Evolutionary conservation across 2,113 vertebrate genomes (phyloP).

Genomic region (Chunga burmeisteri): DNA sequence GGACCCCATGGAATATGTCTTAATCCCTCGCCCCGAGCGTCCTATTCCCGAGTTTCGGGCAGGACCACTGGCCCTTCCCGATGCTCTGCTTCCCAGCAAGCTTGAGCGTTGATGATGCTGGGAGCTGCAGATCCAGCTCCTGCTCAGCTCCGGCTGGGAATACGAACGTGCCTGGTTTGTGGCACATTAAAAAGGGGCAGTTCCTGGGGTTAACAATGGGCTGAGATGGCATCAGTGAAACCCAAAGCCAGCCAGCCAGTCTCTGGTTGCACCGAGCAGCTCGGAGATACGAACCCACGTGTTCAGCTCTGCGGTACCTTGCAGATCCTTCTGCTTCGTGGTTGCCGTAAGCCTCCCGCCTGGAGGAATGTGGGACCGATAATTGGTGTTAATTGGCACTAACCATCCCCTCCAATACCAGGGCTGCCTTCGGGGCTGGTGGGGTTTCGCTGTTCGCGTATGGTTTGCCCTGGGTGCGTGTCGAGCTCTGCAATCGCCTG

Average conservation of each 20-base stretch:
- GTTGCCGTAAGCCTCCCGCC: background rate
- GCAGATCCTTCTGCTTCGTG: background rate
- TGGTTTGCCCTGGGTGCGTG: background rate
- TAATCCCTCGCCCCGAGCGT: background rate
- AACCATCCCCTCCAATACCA: background rate
- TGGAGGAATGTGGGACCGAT: background rate
- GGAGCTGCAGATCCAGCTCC: background rate
- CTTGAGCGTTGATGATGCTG: accelerated
- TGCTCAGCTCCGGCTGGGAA: background rate
- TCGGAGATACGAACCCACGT: accelerated
- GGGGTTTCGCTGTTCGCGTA: background rate
- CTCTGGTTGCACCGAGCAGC: background rate
- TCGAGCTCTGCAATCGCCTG: accelerated
- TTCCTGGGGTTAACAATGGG: background rate
- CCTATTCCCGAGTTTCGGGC: background rate
- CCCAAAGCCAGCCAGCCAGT: background rate
- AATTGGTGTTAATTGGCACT: background rate
- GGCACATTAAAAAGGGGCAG: background rate
- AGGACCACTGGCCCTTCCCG: background rate
- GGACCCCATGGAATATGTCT: background rate
- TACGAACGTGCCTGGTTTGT: accelerated
- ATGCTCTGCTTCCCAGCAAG: background rate
- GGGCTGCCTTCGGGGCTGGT: background rate
- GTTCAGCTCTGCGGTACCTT: background rate
- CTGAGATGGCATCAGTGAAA: background rate